Base-by-base conservation (phyloP, 2,113 vertebrate species). In the Oryzias curvinotus region DNA sequence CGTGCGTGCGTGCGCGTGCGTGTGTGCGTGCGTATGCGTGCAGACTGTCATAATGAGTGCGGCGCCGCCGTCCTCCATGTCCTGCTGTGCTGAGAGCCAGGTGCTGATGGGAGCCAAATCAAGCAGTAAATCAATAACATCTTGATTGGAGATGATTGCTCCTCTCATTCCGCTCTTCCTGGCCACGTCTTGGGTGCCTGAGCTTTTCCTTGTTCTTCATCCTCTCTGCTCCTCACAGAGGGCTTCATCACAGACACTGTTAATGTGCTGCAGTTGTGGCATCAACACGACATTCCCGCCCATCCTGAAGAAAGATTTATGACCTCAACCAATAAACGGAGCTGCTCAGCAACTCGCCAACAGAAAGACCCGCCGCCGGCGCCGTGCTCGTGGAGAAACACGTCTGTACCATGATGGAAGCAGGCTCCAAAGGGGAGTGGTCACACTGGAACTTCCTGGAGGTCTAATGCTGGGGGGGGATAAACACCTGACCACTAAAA, bases 131-230 rank as follows among this genome's bases (percentile, higher is more conserved):
- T 88, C 86, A 87, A 87, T 85, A 83, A 84, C 79, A 85, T 84
- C 75, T 74, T 89, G 87, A 89, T 88, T 89, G 82, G 79, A 73
- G 78, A 81, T 88, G 87, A 89, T 89, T 89, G 62, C 77, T 54
- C 77, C 64, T 68, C 76, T 82, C 78, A 55, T 73, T 57, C 70
- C 55, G 69, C 53, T 71, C 72, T n/a, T n/a, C n/a, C n/a, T n/a
- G n/a, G n/a, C n/a, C 81, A 68, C 78, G 70, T 73, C 75, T 70
- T 54, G 53, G 81, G 60, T 64, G 68, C 25, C 45, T 83, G 59
- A 64, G 65, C 52, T 59, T 45, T 57, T 79, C 76, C 64, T 78
- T 73, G 71, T 57, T 75, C 71, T 76, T 48, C 46, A 25, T 59
- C 66, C 73, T 45, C 49, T 75, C 53, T 44, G 45, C 57, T 67